Evolutionary conservation across 2,797 vertebrate species (phyloP), one percentile per base, ranked within the genome.

Genomic region (Mus spretus): DNA sequence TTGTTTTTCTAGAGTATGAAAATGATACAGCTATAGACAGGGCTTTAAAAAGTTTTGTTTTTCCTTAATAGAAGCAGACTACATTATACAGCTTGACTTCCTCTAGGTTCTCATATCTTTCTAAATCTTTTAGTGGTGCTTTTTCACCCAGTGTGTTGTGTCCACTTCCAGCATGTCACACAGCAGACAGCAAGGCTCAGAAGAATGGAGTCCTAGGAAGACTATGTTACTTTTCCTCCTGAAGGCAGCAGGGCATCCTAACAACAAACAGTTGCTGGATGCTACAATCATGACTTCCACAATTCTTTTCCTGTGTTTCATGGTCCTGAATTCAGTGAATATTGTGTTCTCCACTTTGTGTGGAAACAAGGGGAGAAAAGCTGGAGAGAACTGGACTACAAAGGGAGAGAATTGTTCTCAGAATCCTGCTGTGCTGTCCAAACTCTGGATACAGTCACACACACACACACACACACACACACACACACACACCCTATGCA

Each of bases 401-500:
- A 28, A 75, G 92, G 24, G 0, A 70, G n/a, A 79, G 55, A 81
- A 67, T 6, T 67, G 1, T 87, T 93, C 53, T 22, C 53, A 67
- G 4, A 6, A 65, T 50, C 55, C 31, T 61, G 31, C 57, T 84
- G 3, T 28, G 77, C 63, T 91, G 97, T 91, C 91, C 95, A 95
- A 91, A 96, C 50, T 59, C 50, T 26, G 20, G 0, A 11, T 95
- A 96, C 81, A 94, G 44, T 89, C 20, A 91, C 82, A 96, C 94
- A 50, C 70, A 53, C 65, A 80, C 61, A 92, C 77, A 79, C 77
- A 55, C 26, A 34, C 47, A 97, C 95, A 96, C 94, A 95, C 95
- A 47, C 77, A 55, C 77, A 55, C 65, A 94, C 44, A 77, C 40
- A 77, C 40, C 31, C 95, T 97, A 95, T 97, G 97, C 98, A 98